Base-by-base conservation (phyloP, 2,113 vertebrate genomes). In the Gopherus flavomarginatus region DNA sequence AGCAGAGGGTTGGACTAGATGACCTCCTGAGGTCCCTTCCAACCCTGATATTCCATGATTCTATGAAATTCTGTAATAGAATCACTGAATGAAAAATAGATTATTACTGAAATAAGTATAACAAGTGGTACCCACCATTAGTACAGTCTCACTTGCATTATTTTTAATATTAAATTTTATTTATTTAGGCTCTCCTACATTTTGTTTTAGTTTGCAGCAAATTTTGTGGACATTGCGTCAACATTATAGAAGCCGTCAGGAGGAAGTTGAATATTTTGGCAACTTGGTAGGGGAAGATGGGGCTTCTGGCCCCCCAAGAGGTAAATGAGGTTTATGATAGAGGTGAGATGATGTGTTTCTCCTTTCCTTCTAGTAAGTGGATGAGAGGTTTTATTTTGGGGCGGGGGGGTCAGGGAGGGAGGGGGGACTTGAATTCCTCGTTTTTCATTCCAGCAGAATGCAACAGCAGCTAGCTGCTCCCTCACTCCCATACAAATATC, bases 11-110 rank as follows among this genome's bases (percentile, higher is more conserved):
- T 47, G 47, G 47, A 47, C 9, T 47, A 47, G 47, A 47, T 47
- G 47, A 47, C 47, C 47, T 47, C 47, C 9, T 47, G 47, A 47
- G 9, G 47, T 47, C 47, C 47, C 8, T 47, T 47, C 47, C 47
- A 47, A 47, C 47, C 47, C 9, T 47, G 47, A 47, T 47, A 47
- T 47, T 47, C 47, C 8, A 47, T 47, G 47, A 47, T 47, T 47
- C 47, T 47, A 47, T 47, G 19, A 11, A 12, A 91, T 2, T 2
- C 6, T 22, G 59, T 24, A 0, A 0, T 86, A 84, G 2, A 87
- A n/a, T 49, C 50, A 47, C 8, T 16, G 81, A 38, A 92, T 1
- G 0, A 77, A 89, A 96, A 5, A 16, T 17, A 14, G 11, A 11
- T 38, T 79, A 29, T 24, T 81, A 42, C 2, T 90, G 62, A 35